Conservation (phyloP, 2,888 invertebrate genomes). For the Cloeon dipterum region DNA sequence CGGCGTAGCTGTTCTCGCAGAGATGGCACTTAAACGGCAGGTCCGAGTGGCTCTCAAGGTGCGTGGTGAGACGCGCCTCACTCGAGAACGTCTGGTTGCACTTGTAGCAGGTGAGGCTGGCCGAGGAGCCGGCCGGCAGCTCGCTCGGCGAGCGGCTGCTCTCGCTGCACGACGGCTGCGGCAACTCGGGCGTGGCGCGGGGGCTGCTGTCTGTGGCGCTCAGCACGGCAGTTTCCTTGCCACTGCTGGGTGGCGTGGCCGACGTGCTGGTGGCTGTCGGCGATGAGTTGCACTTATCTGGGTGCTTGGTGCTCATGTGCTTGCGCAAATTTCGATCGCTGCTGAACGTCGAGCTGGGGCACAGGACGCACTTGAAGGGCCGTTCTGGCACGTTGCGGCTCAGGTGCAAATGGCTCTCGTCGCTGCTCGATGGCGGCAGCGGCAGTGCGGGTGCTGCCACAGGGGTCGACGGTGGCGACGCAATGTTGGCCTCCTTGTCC, state of each 20-base stretch:
- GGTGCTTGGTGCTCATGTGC: constrained; percentile 51
- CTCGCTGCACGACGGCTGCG: constrained; percentile 12
- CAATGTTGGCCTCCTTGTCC: not conserved
- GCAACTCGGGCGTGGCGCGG: constrained; percentile 12
- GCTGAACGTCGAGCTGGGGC: constrained; percentile 63
- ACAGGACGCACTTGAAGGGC: constrained; percentile 55
- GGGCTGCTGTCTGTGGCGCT: constrained; percentile 13
- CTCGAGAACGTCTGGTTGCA: constrained; percentile 2
- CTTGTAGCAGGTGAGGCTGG: constrained; percentile 8
- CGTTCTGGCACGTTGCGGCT: constrained; percentile 49
- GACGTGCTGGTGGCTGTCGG: constrained; percentile 14
- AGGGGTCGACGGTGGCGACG: constrained; percentile 15
- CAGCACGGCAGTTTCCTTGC: constrained; percentile 9
- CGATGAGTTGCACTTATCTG: constrained; percentile 12
- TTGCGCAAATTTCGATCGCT: constrained; percentile 56
- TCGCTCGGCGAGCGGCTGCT: constrained; percentile 15
- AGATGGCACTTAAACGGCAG: constrained; percentile 80
- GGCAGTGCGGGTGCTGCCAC: constrained; percentile 10
- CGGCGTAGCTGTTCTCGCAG: constrained; percentile 68
- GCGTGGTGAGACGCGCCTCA: constrained; percentile 1
- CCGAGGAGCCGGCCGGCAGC: constrained; percentile 11
- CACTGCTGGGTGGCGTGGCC: constrained; percentile 9
- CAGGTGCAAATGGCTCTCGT: constrained; percentile 17
- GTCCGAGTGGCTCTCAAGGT: constrained; percentile 21
- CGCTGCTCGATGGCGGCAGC: constrained; percentile 14